phyloP scores from a whole-genome alignment of 2,113 vertebrate genomes.

The Acinonyx jubatus region DNA sequence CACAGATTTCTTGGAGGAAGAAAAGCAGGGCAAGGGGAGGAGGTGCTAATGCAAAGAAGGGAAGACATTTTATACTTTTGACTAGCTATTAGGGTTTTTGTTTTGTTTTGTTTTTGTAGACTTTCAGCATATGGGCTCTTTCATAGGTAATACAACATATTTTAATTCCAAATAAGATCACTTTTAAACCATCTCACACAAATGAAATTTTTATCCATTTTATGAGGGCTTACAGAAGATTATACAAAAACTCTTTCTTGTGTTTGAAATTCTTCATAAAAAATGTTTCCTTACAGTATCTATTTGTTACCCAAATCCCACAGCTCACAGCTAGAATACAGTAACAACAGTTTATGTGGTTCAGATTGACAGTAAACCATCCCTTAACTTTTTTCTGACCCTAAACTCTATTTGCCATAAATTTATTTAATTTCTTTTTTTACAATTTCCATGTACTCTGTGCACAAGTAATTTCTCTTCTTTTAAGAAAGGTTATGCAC shows the following conservation, averaged over 20 bases:
- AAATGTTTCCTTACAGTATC: background rate
- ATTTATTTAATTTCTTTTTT: background rate
- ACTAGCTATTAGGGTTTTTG: background rate
- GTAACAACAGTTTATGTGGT: background rate
- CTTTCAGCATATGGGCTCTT: background rate
- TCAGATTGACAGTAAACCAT: background rate
- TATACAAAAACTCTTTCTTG: background rate
- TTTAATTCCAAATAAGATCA: constrained; percentile 10
- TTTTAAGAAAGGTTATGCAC: background rate
- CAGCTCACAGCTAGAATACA: background rate
- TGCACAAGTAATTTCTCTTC: background rate
- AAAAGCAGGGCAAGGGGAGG: background rate
- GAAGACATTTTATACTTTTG: background rate
- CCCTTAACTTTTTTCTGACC: background rate
- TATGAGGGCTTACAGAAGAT: background rate
- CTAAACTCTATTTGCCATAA: background rate
- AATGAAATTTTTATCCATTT: constrained; percentile 19
- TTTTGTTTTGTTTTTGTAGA: background rate
- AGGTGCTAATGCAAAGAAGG: background rate
- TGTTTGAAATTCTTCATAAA: background rate
- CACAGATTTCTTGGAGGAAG: background rate
- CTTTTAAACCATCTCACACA: background rate
- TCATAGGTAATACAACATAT: background rate
- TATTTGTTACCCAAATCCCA: background rate
- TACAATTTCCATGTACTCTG: background rate